phyloP scores from a whole-genome alignment of 2,888 invertebrate species.

The Dryobota labecula region DNA sequence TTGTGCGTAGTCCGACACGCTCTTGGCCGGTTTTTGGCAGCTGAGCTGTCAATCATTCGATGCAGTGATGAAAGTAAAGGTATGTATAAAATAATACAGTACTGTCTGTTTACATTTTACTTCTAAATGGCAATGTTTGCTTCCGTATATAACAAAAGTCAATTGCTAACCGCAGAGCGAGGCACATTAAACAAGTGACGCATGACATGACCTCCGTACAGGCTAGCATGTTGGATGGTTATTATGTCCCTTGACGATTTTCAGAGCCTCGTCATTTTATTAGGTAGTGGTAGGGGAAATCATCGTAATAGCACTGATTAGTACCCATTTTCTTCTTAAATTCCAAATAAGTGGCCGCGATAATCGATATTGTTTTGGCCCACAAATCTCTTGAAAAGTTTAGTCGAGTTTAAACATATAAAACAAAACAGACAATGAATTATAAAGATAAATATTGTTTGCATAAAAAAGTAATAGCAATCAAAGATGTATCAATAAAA shows the following conservation, averaged over 20 bases:
- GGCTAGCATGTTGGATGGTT: background rate
- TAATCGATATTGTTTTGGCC: background rate
- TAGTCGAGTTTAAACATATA: background rate
- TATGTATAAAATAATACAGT: background rate
- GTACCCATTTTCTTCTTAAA: background rate
- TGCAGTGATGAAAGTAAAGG: background rate
- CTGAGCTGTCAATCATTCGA: background rate
- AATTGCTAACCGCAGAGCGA: background rate
- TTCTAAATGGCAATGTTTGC: slow-evolving; percentile 2
- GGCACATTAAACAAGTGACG: slow-evolving; percentile 18
- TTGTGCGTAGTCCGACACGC: too few relatives aligned
- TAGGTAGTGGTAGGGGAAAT: background rate
- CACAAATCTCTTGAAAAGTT: background rate
- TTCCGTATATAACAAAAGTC: background rate
- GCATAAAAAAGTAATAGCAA: slow-evolving; percentile 5
- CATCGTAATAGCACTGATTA: background rate
- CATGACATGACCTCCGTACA: slow-evolving; percentile 25
- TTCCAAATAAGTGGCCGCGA: background rate
- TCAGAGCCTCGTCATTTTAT: too few relatives aligned
- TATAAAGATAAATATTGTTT: slow-evolving; percentile 1
- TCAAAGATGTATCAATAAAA: slow-evolving; percentile 17
- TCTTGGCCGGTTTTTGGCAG: too few relatives aligned
- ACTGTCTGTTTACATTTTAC: background rate
- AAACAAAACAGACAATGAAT: slow-evolving; percentile 9
- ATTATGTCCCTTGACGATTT: background rate